Evolutionary conservation across 2,888 invertebrate species (phyloP).

Genomic region (Acanthoscelides obtectus): DNA sequence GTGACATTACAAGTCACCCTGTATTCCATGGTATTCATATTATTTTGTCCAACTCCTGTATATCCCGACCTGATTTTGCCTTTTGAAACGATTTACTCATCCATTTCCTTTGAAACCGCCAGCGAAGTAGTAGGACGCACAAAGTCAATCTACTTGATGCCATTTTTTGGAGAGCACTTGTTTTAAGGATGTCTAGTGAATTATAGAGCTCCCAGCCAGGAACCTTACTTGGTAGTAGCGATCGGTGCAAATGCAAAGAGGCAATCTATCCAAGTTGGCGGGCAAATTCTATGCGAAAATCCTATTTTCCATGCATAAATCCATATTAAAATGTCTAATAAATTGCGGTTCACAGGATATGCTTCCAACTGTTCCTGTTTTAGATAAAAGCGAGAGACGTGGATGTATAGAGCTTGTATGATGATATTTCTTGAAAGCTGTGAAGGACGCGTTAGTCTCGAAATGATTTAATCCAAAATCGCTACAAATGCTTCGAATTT

Average conservation of each 20-base stretch:
- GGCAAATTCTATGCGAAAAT: neutral
- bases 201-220: neutral
- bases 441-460: too few species aligned
- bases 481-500: too few species aligned
- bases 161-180: too few species aligned
- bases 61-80: too few species aligned
- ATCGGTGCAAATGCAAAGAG: neutral
- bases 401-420: neutral
- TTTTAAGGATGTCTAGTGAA: neutral
- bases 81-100: too few species aligned
- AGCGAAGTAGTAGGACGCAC: too few species aligned
- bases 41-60: too few species aligned
- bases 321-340: neutral
- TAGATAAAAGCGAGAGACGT: neutral
- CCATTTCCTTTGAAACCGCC: too few species aligned
- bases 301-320: neutral
- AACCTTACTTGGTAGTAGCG: neutral
- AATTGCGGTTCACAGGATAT: neutral
- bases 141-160: too few species aligned
- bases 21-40: too few species aligned
- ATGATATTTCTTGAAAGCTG: neutral
- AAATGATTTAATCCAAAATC: too few species aligned
- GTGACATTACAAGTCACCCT: too few species aligned
- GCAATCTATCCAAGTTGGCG: neutral
- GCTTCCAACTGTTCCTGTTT: neutral